phyloP scores from a whole-genome alignment of 2,888 invertebrate genomes.

The Nomada fabriciana region DNA sequence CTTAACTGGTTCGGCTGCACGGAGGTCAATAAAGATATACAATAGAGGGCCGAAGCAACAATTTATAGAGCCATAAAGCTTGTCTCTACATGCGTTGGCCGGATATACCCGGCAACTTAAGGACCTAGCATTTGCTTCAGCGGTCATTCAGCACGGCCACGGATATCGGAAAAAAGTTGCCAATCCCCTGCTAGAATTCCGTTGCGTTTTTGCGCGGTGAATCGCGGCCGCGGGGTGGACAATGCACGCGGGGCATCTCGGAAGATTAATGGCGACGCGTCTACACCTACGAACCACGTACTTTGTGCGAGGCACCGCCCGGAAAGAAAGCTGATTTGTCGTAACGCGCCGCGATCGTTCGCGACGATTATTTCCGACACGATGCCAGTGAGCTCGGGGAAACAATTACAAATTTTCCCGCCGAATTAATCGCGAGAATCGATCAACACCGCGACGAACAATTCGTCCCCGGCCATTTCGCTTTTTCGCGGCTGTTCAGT shows the following conservation, averaged over 20 bases:
- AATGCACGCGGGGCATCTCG: constrained; percentile 60
- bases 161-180: constrained; percentile 73
- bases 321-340: constrained; percentile 52
- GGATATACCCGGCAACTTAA: constrained; percentile 56
- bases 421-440: neutral
- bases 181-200: constrained; percentile 73
- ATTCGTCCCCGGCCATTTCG: no score
- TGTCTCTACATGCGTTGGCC: constrained; percentile 65
- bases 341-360: neutral
- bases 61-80: constrained; percentile 72
- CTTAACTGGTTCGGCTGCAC: constrained; percentile 54
- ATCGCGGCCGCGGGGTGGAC: constrained; percentile 56
- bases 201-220: constrained; percentile 64
- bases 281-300: constrained; percentile 69
- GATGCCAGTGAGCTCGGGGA: neutral
- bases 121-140: constrained; percentile 68
- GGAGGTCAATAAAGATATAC: constrained; percentile 59
- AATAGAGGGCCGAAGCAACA: constrained; percentile 69
- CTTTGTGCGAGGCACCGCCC: constrained; percentile 43
- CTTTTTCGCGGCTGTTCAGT: no score
- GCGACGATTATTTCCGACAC: neutral
- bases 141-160: constrained; percentile 65
- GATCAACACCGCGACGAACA: neutral
- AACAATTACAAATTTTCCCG: neutral
- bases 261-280: constrained; percentile 67